Percentiles rank a stretch among this genome's conserved stretches.
These are phyloP conservation scores for Plotosus lineatus DNA, from an alignment of 2,113 vertebrate species.

Conservation along the genomic window DNA sequence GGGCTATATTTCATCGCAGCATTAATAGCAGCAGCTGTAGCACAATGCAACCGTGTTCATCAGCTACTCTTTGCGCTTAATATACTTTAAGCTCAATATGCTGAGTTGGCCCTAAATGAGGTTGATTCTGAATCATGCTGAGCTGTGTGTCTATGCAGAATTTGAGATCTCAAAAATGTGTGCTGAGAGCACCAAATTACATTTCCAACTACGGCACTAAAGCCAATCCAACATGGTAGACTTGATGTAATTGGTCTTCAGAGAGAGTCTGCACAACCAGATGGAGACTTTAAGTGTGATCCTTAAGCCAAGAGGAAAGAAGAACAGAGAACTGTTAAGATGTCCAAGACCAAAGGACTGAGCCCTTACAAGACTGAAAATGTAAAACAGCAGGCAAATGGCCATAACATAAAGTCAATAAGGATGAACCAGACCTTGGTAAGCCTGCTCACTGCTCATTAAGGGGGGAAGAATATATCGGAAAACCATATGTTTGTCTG, in stretches of 20 bases:
- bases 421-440: conserved; percentile 41
- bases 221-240: conserved; percentile 50
- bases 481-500: conserved; percentile 33
- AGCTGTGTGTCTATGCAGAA: background rate
- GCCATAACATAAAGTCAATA: conserved; percentile 45
- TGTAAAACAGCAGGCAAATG: conserved; percentile 56
- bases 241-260: conserved; percentile 53
- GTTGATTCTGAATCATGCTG: background rate
- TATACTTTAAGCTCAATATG: background rate
- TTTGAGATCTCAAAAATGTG: background rate
- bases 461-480: conserved; percentile 37
- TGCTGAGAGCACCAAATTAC: conserved; percentile 29
- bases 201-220: conserved; percentile 43
- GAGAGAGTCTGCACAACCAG: conserved; percentile 58
- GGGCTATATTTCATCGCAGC: background rate
- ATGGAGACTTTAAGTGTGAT: conserved; percentile 60
- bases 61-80: background rate
- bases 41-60: background rate
- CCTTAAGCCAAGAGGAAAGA: conserved; percentile 57
- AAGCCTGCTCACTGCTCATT: conserved; percentile 37
- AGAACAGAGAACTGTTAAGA: conserved; percentile 60
- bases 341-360: conserved; percentile 60
- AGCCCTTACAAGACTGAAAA: conserved; percentile 55
- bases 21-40: background rate
- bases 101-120: background rate